A percentile compares a stretch with the other conserved stretches of the same genome.
Conservation (phyloP, 2,888 invertebrate genomes). For the Flexamia atlantica region DNA sequence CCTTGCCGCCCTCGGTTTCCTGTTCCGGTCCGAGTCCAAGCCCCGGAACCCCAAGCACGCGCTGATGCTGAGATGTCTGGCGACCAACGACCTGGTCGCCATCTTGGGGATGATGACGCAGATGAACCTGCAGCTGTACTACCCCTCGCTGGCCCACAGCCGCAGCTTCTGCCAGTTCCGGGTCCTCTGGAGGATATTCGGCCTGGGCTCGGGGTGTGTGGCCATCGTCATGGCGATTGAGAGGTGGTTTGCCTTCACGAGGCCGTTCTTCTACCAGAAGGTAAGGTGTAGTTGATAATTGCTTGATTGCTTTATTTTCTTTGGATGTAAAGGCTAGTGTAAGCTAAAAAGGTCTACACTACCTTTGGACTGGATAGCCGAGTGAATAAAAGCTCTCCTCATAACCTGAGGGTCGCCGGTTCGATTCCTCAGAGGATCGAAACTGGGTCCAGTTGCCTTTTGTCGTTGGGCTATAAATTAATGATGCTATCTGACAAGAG, state of each 20-base stretch:
- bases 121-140: constrained; percentile 78
- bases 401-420: too few species aligned
- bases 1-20: constrained; percentile 85
- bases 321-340: too few species aligned
- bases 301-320: too few species aligned
- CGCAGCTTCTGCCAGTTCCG: constrained; percentile 80
- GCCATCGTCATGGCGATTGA: constrained; percentile 94
- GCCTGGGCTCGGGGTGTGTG: constrained; percentile 91
- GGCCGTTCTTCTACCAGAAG: constrained; percentile 93
- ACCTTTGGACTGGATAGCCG: too few species aligned
- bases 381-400: too few species aligned
- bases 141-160: constrained; percentile 72
- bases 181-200: constrained; percentile 89
- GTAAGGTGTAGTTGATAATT: constrained; percentile 77
- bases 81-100: constrained; percentile 88
- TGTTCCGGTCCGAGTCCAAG: constrained; percentile 83
- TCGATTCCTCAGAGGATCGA: too few species aligned
- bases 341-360: too few species aligned
- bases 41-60: constrained; percentile 89
- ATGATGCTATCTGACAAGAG: too few species aligned
- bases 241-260: constrained; percentile 90
- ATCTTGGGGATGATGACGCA: constrained; percentile 87
- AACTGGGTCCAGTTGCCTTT: too few species aligned
- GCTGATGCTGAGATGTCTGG: constrained; percentile 87
- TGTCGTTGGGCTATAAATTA: too few species aligned